Evolutionary conservation across 2,797 vertebrate species (phyloP).

Genomic region (Myotis myotis): DNA sequence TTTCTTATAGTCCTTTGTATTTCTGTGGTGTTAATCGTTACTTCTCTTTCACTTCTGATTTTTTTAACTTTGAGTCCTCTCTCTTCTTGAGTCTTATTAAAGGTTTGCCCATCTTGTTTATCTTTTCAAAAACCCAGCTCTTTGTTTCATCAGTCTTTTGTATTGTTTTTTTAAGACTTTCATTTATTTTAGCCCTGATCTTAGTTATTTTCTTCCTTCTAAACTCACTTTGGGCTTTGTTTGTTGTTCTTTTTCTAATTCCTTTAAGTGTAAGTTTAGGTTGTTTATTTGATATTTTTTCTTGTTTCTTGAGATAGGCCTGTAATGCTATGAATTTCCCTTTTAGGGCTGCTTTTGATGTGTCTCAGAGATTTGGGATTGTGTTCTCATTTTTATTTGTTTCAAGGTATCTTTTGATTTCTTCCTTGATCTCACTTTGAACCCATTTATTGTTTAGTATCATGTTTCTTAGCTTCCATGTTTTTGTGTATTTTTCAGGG

Average conservation of each 20-base stretch:
- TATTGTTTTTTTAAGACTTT: neutral
- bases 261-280: neutral
- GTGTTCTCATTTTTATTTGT: neutral
- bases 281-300: neutral
- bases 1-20: neutral
- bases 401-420: neutral
- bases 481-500: neutral
- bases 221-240: neutral
- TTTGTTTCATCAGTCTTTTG: neutral
- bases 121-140: neutral
- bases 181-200: neutral
- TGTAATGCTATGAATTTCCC: neutral
- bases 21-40: neutral
- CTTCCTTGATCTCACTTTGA: neutral
- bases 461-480: neutral
- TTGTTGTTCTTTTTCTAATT: neutral
- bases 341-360: neutral
- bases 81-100: neutral
- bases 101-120: neutral
- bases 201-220: neutral
- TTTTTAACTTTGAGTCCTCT: neutral
- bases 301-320: neutral
- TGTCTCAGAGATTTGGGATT: neutral
- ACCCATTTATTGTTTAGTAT: neutral
- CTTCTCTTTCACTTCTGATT: neutral